Evolutionary conservation across 2,113 vertebrate genomes (phyloP), one percentile per base, ranked within the genome.

Genomic region (Cercopithecus mona): DNA sequence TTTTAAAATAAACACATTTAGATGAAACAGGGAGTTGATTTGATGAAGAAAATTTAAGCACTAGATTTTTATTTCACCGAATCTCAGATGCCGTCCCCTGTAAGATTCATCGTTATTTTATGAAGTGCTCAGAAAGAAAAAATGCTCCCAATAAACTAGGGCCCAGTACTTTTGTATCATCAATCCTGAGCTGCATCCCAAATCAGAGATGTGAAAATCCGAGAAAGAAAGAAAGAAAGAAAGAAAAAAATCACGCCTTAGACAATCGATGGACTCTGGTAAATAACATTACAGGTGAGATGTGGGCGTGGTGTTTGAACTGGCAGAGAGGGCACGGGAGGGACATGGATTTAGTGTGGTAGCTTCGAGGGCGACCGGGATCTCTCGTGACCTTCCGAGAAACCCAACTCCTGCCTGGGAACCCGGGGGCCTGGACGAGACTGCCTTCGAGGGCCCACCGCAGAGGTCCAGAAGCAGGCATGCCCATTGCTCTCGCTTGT

Each of bases 51-150:
- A 72, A 68, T 52, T 57, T 55, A 95, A 88, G 55, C 83, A 13
- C 87, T 61, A 1, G 68, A 55, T 95, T 79, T 64, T 97, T 78
- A 73, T 92, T 35, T 52, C 73, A 18, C 50, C 3, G 0, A 52
- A 40, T 75, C 87, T 55, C 23, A 23, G 43, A 45, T n/a, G 52
- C 83, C 79, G 8, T 27, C 57, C 90, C 68, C 92, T 38, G 0
- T n/a, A 43, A 91, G 94, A 82, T 66, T 78, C 93, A 70, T 45
- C 0, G 2, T 92, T 78, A 59, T 32, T 86, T 93, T 92, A 82
- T 79, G 66, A 79, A 61, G 80, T 80, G 66, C 96, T 96, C 35
- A 78, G 93, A 78, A 96, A 79, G 92, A 86, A 68, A 57, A 93
- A 48, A 81, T 50, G n/a, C 64, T 80, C 38, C 52, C 45, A 0